Evolutionary conservation across 2,797 vertebrate genomes (phyloP), one percentile per base, ranked within the genome.

Genomic region (Erpetoichthys calabaricus): DNA sequence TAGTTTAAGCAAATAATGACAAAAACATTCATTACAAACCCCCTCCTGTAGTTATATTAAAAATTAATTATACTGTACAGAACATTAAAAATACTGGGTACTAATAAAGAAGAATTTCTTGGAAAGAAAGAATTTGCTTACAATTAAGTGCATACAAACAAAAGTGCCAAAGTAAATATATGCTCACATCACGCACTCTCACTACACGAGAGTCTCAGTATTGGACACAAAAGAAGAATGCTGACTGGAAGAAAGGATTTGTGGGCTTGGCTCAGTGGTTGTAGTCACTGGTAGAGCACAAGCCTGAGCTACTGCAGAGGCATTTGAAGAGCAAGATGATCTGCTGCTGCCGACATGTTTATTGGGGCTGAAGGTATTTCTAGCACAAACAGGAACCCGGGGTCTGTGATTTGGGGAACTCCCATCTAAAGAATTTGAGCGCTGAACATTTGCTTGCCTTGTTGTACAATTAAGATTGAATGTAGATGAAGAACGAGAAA

Each of bases 361-460:
- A 64, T 73, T 64, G 5, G 6, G 67, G 69, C 62, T 79, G 72
- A 71, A 75, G 58, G 69, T 63, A 54, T 68, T 74, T 51, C 78
- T 75, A 61, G 83, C 63, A 69, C 78, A 83, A 51, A 79, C 62
- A 25, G 83, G 59, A 66, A 79, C 73, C 62, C 56, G 67, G 68
- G 80, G 70, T 67, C 80, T 83, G 66, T 64, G 58, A 56, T 63
- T 76, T n/a, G 73, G 64, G 42, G 80, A 83, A 62, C 73, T 76
- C 66, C 83, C 76, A 60, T 81, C 86, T 75, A 91, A 65, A 72
- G 88, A 91, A 72, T 76, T 85, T 59, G 89, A 93, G 65, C 77
- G 64, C 68, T 89, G 88, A 68, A 90, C 83, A 65, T 69, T 64
- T 44, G 74, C 74, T 56, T 67, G 73, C 75, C 82, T 90, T 68